Conservation (phyloP, 2,888 invertebrate species). For the Rhingia rostrata region DNA sequence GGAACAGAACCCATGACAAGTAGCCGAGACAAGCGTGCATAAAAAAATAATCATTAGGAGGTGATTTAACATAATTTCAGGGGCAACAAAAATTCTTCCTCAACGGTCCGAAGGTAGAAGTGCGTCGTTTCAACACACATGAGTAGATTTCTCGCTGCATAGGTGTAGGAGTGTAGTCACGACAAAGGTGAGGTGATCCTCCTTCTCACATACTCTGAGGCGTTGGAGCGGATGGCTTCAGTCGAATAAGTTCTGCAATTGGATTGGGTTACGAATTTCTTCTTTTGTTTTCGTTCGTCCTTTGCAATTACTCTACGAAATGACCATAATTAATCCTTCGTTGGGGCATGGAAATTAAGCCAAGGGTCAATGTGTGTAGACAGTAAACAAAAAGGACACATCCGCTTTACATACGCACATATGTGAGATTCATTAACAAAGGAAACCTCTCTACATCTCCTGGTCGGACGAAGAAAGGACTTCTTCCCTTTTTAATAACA, state of each 20-base stretch:
- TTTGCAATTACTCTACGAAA: conserved; percentile 72
- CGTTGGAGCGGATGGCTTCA: conserved; percentile 37
- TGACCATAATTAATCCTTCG: conserved; percentile 74
- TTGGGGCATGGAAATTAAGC: conserved; percentile 67
- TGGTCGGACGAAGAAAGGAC: conserved; percentile 50
- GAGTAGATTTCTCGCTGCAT: not conserved
- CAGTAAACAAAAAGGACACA: conserved; percentile 67
- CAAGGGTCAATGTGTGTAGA: conserved; percentile 54
- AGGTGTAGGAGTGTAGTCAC: not conserved
- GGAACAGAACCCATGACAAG: conserved; percentile 42
- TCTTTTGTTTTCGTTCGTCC: conserved; percentile 62
- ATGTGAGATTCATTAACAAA: conserved; percentile 65
- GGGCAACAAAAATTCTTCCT: conserved; percentile 26
- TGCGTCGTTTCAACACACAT: not conserved
- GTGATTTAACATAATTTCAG: conserved; percentile 68
- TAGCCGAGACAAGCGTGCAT: conserved; percentile 41
- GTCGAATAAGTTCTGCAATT: conserved; percentile 30
- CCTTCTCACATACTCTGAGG: conserved; percentile 10
- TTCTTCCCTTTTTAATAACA: conserved; percentile 70
- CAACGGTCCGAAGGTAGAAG: not conserved
- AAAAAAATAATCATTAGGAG: conserved; percentile 44
- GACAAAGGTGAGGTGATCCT: conserved; percentile 32
- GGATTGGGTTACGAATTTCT: conserved; percentile 28
- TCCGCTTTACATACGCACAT: conserved; percentile 39
- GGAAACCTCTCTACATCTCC: conserved; percentile 45